Evolutionary conservation across 2,888 invertebrate species (phyloP).

Genomic region (Miltochrista miniata): DNA sequence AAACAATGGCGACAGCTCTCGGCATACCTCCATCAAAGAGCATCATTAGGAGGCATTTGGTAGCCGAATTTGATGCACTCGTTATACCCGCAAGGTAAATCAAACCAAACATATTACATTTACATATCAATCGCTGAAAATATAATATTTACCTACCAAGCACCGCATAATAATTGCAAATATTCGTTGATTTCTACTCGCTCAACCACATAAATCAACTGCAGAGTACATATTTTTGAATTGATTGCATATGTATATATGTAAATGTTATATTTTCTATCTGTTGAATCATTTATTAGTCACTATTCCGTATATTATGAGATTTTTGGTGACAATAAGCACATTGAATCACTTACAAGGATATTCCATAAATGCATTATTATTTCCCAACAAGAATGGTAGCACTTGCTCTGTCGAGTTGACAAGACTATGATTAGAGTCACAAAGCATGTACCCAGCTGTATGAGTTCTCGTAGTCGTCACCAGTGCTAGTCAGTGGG

Average conservation of each 20-base stretch:
- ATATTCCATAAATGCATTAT: conserved; percentile 19
- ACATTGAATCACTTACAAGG: conserved; percentile 21
- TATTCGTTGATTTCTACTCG: conserved; percentile 13
- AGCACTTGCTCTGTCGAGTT: conserved; percentile 2
- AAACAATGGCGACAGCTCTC: conserved; percentile 96
- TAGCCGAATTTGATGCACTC: conserved; percentile 95
- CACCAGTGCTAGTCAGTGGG: conserved; percentile 41
- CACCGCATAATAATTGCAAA: conserved; percentile 14
- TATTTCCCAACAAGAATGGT: conserved; percentile 16
- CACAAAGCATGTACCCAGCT: conserved; percentile 58
- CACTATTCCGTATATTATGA: conserved; percentile 20
- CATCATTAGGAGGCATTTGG: conserved; percentile 95
- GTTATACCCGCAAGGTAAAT: conserved; percentile 95
- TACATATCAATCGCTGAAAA: conserved; percentile 33
- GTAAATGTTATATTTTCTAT: conserved; percentile 50
- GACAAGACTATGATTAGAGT: conserved; percentile 21
- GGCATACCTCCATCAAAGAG: conserved; percentile 97
- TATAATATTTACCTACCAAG: conserved; percentile 51
- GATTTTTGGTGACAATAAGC: conserved; percentile 29
- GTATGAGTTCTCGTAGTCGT: conserved; percentile 38
- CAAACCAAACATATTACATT: conserved; percentile 15
- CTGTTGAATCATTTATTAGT: conserved; percentile 24
- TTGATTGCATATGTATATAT: conserved; percentile 20
- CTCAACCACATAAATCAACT: conserved; percentile 28
- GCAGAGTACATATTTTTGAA: conserved; percentile 17